A percentile compares a stretch with the other conserved stretches of the same genome.
Conservation (phyloP, 2,888 invertebrate genomes). For the Chloroclystis v-ata region DNA sequence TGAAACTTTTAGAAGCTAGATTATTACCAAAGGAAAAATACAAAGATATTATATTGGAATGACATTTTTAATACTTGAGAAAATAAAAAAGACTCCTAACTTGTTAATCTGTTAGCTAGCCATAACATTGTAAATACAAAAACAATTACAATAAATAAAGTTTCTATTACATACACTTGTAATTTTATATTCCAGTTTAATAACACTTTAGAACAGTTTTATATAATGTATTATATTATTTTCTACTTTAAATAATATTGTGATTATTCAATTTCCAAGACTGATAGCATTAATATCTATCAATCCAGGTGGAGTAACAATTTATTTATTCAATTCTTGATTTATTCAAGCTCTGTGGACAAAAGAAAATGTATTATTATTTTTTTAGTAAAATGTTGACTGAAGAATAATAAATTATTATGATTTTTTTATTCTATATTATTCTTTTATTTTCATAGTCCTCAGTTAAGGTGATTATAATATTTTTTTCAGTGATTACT, state of each 20-base stretch:
- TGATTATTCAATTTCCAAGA: conserved; percentile 39
- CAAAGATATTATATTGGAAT: conserved; percentile 57
- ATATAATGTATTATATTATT: conserved; percentile 26
- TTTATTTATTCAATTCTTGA: conserved; percentile 21
- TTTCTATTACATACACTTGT: conserved; percentile 34
- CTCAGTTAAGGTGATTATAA: too few species aligned
- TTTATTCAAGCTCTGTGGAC: conserved; percentile 59
- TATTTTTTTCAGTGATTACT: too few species aligned
- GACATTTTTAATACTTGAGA: conserved; percentile 51
- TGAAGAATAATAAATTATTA: too few species aligned
- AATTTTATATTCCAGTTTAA: conserved; percentile 40
- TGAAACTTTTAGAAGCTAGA: neutral
- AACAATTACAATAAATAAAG: conserved; percentile 44
- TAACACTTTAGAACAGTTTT: conserved; percentile 33
- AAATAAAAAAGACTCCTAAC: conserved; percentile 35
- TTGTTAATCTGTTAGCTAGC: conserved; percentile 38
- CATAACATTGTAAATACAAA: conserved; percentile 39
- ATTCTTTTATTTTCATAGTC: too few species aligned
- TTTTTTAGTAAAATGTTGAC: neutral
- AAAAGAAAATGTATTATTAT: conserved; percentile 28
- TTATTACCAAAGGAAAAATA: conserved; percentile 31
- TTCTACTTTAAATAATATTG: conserved; percentile 32
- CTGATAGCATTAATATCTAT: conserved; percentile 30
- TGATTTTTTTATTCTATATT: too few species aligned
- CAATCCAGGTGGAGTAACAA: conserved; percentile 20